Conservation (phyloP, 2,797 vertebrate species). For the Phrynocephalus forsythii region DNA sequence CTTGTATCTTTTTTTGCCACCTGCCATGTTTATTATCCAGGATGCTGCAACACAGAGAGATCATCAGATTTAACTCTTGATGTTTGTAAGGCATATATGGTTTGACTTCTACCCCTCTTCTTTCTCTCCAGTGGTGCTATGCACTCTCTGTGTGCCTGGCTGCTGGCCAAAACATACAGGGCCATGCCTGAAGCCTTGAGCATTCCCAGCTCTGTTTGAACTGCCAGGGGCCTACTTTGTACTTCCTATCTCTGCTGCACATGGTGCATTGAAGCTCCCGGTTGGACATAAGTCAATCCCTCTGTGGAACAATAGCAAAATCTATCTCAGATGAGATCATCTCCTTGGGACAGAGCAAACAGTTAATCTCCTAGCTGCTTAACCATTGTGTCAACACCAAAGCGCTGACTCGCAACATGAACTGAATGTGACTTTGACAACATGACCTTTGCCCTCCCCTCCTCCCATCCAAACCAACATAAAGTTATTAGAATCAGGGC, state of each 20-base stretch:
- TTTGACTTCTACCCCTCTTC: conserved; percentile 16
- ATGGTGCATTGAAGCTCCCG: neutral
- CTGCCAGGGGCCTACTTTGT: conserved; percentile 25
- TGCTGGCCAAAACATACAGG: neutral
- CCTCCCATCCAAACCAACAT: neutral
- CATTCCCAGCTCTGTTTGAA: conserved; percentile 36
- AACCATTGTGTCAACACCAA: conserved; percentile 27
- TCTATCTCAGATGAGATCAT: conserved; percentile 32
- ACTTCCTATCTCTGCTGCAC: fast-evolving
- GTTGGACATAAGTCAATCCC: conserved; percentile 15
- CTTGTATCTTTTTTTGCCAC: neutral
- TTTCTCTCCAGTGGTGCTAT: neutral
- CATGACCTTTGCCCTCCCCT: conserved; percentile 17
- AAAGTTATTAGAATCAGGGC: conserved; percentile 8
- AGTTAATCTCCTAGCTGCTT: conserved; percentile 42
- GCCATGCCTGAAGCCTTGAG: conserved; percentile 9
- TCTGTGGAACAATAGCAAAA: conserved; percentile 10
- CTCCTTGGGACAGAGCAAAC: conserved; percentile 36
- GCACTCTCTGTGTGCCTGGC: neutral
- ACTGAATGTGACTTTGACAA: conserved; percentile 30
- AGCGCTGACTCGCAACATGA: neutral
- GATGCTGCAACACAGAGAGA: neutral
- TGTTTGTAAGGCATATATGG: neutral
- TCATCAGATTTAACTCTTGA: neutral
- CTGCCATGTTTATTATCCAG: neutral